phyloP scores from a whole-genome alignment of 2,113 vertebrate genomes.

The Globicephala melas region DNA sequence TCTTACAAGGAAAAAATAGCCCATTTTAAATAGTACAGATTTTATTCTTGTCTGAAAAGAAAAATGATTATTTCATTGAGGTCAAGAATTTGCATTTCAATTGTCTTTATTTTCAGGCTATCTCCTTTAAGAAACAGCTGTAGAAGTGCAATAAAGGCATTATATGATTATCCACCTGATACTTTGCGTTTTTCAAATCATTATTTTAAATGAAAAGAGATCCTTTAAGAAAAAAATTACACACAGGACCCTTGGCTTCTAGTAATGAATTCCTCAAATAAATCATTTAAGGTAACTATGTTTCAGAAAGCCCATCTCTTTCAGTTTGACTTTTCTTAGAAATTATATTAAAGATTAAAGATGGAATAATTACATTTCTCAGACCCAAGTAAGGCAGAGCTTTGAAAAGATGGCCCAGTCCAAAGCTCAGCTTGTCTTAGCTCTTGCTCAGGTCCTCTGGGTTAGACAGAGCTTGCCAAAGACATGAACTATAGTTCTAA shows the following conservation, averaged over 20 bases:
- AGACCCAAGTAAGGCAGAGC: background rate
- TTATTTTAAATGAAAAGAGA: constrained; percentile 40
- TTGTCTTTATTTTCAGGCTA: constrained; percentile 14
- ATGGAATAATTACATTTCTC: constrained; percentile 50
- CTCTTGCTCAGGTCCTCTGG: background rate
- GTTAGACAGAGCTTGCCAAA: background rate
- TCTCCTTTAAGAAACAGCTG: constrained; percentile 21
- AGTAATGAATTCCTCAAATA: constrained; percentile 47
- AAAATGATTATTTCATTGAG: background rate
- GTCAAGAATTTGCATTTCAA: background rate
- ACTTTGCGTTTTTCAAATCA: background rate
- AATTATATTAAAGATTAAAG: constrained; percentile 44
- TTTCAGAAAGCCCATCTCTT: constrained; percentile 36
- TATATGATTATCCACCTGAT: background rate
- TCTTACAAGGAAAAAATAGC: background rate
- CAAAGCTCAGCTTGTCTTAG: background rate
- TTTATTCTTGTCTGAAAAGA: background rate
- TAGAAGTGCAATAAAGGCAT: background rate
- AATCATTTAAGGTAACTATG: constrained; percentile 27
- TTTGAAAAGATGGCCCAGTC: background rate
- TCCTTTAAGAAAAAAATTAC: background rate
- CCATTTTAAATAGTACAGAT: background rate
- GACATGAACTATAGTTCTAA: background rate
- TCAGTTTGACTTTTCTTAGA: constrained; percentile 33
- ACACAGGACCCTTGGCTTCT: background rate